Evolutionary conservation across 2,113 vertebrate species (phyloP).

Genomic region (Lichenostomus cassidix): DNA sequence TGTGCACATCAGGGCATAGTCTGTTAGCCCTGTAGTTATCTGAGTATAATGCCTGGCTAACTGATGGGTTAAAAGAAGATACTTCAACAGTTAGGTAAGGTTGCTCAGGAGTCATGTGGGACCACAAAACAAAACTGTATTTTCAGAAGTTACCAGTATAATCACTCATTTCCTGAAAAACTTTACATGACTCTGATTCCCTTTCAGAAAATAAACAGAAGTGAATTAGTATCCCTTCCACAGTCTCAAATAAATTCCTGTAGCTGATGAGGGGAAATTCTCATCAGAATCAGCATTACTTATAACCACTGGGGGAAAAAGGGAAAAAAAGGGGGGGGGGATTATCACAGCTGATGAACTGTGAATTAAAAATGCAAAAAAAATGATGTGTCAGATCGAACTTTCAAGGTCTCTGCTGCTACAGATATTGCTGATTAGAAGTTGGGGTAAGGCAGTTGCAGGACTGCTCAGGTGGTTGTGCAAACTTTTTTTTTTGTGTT

Average conservation of each 20-base stretch:
- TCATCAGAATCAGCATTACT: background rate
- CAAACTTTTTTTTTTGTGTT: background rate
- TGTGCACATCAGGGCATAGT: background rate
- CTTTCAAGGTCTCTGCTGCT: background rate
- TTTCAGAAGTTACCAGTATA: background rate
- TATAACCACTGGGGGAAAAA: background rate
- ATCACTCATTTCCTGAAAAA: background rate
- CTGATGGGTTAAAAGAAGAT: background rate
- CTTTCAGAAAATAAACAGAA: background rate
- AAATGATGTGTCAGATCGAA: background rate
- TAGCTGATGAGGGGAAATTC: background rate
- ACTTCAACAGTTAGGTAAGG: background rate
- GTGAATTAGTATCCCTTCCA: background rate
- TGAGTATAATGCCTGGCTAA: background rate
- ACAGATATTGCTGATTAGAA: background rate
- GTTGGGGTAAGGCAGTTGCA: background rate
- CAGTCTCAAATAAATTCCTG: background rate
- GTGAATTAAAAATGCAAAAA: background rate
- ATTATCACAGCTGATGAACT: background rate
- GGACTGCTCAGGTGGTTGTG: background rate
- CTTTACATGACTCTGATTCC: background rate
- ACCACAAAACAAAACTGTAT: background rate
- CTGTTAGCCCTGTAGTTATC: background rate
- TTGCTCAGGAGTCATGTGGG: background rate
- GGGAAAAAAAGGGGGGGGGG: fast-evolving